Conservation (phyloP, 1,140 invertebrate genomes). For the Pogonomyrmex californicus region DNA sequence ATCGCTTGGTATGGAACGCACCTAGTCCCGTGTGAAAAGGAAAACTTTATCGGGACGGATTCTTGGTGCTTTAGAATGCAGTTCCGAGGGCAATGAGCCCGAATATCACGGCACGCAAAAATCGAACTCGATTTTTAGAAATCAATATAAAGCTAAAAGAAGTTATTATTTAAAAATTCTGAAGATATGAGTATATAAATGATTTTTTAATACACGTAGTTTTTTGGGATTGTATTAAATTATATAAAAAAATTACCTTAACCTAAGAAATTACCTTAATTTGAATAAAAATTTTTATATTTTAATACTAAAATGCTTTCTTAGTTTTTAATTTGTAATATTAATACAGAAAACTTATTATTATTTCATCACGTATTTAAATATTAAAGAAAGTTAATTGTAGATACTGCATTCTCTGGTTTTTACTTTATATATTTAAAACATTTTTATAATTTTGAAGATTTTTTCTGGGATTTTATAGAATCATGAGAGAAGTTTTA, state of each 20-base stretch:
- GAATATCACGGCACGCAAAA: not conserved
- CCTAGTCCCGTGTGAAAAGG: slow-evolving; percentile 31
- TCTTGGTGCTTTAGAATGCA: slow-evolving; percentile 20
- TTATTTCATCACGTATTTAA: not conserved
- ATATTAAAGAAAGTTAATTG: slow-evolving; percentile 12
- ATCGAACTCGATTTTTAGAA: not conserved
- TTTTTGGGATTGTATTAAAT: too few relatives aligned
- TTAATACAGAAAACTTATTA: not conserved
- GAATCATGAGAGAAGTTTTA: not conserved
- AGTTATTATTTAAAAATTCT: slow-evolving; percentile 5
- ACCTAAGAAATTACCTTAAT: not conserved
- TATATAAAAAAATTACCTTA: too few relatives aligned
- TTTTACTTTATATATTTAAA: not conserved
- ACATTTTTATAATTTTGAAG: slow-evolving; percentile 3
- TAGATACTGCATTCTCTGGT: not conserved
- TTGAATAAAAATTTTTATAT: not conserved
- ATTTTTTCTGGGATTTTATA: not conserved
- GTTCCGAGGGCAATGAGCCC: not conserved
- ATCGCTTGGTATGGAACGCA: slow-evolving; percentile 14
- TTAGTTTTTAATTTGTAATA: not conserved
- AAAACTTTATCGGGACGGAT: slow-evolving; percentile 28
- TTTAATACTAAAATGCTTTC: not conserved
- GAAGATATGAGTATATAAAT: not conserved
- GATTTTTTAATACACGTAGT: not conserved
- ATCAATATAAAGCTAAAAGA: not conserved